Evolutionary conservation across 2,888 invertebrate species (phyloP), one percentile per base, ranked within the genome.

Genomic region (Drosophila prostipennis): DNA sequence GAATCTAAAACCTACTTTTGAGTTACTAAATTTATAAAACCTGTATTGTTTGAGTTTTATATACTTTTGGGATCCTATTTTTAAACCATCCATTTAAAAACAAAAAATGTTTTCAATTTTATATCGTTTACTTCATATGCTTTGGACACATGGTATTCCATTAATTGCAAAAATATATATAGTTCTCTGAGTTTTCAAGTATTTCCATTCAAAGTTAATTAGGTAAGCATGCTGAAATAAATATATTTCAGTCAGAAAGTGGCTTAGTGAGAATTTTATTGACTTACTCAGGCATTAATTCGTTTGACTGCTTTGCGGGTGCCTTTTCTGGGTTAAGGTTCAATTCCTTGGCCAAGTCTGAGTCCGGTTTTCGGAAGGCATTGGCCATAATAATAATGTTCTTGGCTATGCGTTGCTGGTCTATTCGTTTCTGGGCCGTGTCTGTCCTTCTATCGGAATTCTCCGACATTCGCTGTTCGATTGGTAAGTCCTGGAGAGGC

Each of bases 381-480:
- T 90, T 90, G 2, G 90, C 91, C 91, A 91, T 90, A 8, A 85
- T 37, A 2, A 91, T 49, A 69, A 91, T 93, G 92, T 93, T 94
- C 36, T 93, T 93, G 36, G 94, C 94, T 74, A 95, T 95, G 54
- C 94, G 92, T 51, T 94, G 90, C 83, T 94, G 94, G 77, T 95
- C 94, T 65, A 95, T 92, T 89, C 95, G 94, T 80, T 94, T 94
- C 80, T 94, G 93, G 16, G 95, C 94, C 13, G 95, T 93, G 69
- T 95, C 94, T 0, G 95, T 94, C 59, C 96, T 91, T 74, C 91
- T 89, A 55, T 90, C 87, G 4, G 81, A 80, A 53, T 90, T 90
- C 67, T 91, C 89, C 0, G 91, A 91, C 68, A 91, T 89, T 5
- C 92, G 80, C 14, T 91, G 91, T 19, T 90, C 87, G 32, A 91